Conservation (phyloP, 2,888 invertebrate genomes). For the Chorisops tibialis region DNA sequence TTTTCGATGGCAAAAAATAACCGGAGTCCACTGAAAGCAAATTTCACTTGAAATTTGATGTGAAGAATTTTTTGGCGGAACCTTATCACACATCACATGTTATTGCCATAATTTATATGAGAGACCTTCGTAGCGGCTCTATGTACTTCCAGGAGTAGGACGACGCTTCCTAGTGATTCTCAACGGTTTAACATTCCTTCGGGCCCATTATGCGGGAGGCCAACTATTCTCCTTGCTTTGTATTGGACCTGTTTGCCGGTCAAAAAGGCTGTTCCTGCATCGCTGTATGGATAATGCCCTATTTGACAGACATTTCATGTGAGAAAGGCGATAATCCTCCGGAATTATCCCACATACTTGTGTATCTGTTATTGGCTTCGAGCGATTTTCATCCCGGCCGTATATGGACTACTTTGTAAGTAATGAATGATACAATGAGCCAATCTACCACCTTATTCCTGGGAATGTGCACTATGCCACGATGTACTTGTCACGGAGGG, state of each 20-base stretch:
- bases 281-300: not conserved
- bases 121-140: no score
- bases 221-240: no score
- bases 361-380: constrained; percentile 17
- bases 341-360: constrained; percentile 16
- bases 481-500: not conserved
- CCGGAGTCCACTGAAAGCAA: not conserved
- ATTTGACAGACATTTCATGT: not conserved
- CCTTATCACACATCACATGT: no score
- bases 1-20: not conserved
- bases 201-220: no score
- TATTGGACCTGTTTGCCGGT: no score
- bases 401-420: constrained; percentile 7
- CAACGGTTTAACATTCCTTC: no score
- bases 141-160: no score
- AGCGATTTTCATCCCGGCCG: not conserved
- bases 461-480: constrained; percentile 1
- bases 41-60: constrained; percentile 18
- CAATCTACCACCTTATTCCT: constrained; percentile 14
- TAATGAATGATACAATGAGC: constrained; percentile 21
- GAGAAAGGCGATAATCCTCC: constrained; percentile 18
- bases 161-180: no score
- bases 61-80: constrained; percentile 1
- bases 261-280: no score
- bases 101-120: no score